Conservation (phyloP, 1,140 invertebrate genomes). For the Diorhabda sublineata region DNA sequence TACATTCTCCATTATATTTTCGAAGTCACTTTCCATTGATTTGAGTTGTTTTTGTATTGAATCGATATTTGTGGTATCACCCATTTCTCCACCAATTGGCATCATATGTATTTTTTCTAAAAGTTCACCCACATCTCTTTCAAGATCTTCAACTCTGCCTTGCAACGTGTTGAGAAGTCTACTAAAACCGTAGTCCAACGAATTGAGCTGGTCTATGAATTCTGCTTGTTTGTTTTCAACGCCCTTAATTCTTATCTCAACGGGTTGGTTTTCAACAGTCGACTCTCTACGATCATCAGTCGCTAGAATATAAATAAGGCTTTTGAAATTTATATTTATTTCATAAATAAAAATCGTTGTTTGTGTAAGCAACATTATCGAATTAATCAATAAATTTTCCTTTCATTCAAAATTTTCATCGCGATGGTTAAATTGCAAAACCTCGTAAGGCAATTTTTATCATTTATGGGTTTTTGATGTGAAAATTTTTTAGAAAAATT, state of each 20-base stretch:
- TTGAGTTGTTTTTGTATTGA: conserved; percentile 38
- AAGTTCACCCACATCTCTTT: conserved; percentile 33
- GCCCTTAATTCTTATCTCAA: conserved; percentile 22
- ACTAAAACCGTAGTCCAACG: conserved; percentile 35
- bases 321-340: no score
- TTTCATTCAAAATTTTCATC: no score
- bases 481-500: no score
- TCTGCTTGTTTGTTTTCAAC: conserved; percentile 26
- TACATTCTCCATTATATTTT: conserved; percentile 40
- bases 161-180: conserved; percentile 36
- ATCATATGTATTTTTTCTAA: conserved; percentile 30
- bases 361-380: no score
- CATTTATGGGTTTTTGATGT: no score
- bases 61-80: conserved; percentile 22
- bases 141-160: conserved; percentile 24
- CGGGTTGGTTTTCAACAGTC: background rate
- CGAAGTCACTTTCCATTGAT: conserved; percentile 44
- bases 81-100: background rate
- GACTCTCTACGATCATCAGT: no score
- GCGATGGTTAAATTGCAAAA: no score
- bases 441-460: no score
- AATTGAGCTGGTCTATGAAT: conserved; percentile 34
- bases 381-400: no score
- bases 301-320: no score
- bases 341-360: no score